Base-by-base conservation (phyloP, 2,113 vertebrate genomes). In the Hemiprocne comata region DNA sequence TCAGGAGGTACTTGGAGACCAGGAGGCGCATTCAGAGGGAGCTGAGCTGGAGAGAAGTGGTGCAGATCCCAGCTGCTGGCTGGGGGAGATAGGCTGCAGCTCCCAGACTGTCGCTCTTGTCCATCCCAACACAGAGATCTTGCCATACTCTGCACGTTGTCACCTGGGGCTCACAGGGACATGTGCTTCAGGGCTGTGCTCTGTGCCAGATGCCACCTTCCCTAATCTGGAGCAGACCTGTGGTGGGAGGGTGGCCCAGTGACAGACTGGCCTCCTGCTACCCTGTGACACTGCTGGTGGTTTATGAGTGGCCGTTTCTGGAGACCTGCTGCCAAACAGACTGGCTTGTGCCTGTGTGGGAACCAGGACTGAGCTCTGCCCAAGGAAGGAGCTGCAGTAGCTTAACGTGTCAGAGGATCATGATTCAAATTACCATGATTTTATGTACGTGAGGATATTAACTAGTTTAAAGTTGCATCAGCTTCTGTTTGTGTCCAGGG, bases 81-180 rank as follows among this genome's bases (percentile, higher is more conserved):
- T 36, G 23, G 8, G 20, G 28, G 62, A 40, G 36, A 17, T 3
- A 7, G 14, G 13, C 58, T 42, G 36, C 33, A 15, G 60, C 17
- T 38, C 48, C 53, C 29, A 34, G 15, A 1, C 17, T 20, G n/a
- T 4, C 13, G 36, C 17, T 3, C 2, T 6, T 15, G 40, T 19
- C 3, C 2, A 3, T 51, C 72, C 40, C 10, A 71, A 13, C 5
- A 1, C 6, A 2, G 46, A 31, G 71, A 36, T 46, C 36, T 74
- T 42, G n/a, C 60, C 14, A 1, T 0, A 2, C 58, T 57, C 33
- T 36, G 21, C 2, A 1, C 0, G 0, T 33, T 34, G 28, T 74
- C 77, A 16, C 31, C 48, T 10, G n/a, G 50, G 38, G 24, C 34
- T 77, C 0, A 0, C 1, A 13, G 48, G 13, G 53, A 16, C 16